Evolutionary conservation across 2,888 invertebrate species (phyloP), one percentile per base, ranked within the genome.

Genomic region (Sphaeridia pumilis): DNA sequence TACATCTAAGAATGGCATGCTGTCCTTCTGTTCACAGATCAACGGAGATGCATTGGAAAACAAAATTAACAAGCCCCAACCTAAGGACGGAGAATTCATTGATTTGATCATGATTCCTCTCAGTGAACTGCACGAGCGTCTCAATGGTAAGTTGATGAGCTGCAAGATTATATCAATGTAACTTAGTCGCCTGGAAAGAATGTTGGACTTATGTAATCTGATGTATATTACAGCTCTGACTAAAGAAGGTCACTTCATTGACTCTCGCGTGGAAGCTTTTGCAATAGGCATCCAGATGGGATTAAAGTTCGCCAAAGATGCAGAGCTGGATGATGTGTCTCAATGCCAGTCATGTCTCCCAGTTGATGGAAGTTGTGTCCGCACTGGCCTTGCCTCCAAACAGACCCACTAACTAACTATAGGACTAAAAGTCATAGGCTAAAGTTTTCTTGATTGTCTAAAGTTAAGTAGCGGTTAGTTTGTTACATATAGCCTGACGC

Each of bases 31-130:
- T n/a, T n/a, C n/a, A 41, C 57, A 71, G 71, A 68, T 74, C 53
- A 72, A 74, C 67, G 74, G 73, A 10, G 72, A 73, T 61, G 63
- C 67, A 10, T 64, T 66, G 10, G 69, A 68, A 36, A 75, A 74
- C 59, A 60, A 64, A 41, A 67, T 67, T 45, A 71, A 72, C 7
- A 65, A 67, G 50, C 70, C 70, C 52, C 56, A 66, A 26, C 61
- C 66, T 56, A 70, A 69, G 60, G 66, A 65, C 27, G 61, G 67
- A 65, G 70, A 71, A 59, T 68, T 67, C 58, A 71, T 72, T 45
- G 72, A 73, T 62, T 68, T 72, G 10, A 36, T 72, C 22, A 67
- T 66, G 58, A 66, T 73, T 50, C 72, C 72, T 2, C 59, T 71
- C 35, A 66, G 70, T 54, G 69, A 70, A 52, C 62, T 73, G 22